These are phyloP conservation scores for Corythaixoides concolor DNA, from an alignment of 2,113 vertebrate species.

Conservation along the genomic window DNA sequence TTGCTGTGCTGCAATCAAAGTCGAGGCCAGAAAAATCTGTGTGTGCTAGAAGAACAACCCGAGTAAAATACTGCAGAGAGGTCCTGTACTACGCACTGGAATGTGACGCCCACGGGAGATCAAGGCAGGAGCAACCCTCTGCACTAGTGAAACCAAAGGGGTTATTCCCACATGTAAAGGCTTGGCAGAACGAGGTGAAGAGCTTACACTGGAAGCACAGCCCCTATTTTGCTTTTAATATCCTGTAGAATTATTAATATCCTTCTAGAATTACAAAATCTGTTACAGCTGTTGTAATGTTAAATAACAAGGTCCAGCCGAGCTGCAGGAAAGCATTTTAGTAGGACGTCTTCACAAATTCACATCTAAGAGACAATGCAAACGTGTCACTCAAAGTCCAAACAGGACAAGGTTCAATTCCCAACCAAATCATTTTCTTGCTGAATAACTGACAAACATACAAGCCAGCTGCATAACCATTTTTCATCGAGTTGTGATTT, in stretches of 20 bases:
- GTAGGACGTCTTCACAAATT: neutral
- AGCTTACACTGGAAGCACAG: neutral
- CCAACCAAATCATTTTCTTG: neutral
- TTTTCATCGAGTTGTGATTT: neutral
- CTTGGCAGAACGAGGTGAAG: neutral
- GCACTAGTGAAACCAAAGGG: neutral
- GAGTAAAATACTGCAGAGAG: neutral
- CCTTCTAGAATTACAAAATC: neutral
- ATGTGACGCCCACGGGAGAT: neutral
- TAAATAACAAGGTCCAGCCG: neutral
- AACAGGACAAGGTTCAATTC: neutral
- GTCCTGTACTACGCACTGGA: rapidly evolving
- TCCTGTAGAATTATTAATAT: neutral
- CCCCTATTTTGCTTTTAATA: neutral
- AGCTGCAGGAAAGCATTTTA: neutral
- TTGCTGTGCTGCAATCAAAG: neutral
- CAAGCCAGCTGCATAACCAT: neutral
- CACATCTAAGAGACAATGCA: neutral
- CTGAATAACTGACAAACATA: neutral
- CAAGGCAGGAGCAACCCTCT: neutral
- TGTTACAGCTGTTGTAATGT: neutral
- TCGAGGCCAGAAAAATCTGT: neutral
- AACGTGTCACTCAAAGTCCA: neutral
- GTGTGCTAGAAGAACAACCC: neutral
- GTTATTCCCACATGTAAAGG: rapidly evolving